Evolutionary conservation across 2,113 vertebrate genomes (phyloP), one percentile per base, ranked within the genome.

Genomic region (Rhinoderma darwinii): DNA sequence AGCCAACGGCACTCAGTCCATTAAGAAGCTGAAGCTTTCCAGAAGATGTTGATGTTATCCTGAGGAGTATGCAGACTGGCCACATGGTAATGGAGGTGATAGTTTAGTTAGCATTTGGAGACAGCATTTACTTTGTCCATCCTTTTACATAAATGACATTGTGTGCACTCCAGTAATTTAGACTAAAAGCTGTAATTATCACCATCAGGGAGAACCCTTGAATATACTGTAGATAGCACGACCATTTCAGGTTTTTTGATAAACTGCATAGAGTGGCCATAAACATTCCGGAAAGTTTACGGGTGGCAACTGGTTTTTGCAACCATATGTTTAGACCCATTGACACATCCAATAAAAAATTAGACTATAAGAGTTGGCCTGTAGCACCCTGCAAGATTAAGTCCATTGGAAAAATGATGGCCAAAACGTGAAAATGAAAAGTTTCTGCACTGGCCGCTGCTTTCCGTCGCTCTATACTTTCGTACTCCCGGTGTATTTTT

Each of bases 41-140:
- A 78, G 75, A 35, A 78, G 75, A 51, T 35, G 75, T 54, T 51
- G 44, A 50, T 51, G 75, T 51, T 78, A 78, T 78, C 75, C 50
- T 22, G 44, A 78, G 30, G 47, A 78, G 44, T 30, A 18, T 50
- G 25, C 75, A 78, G 75, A 78, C 75, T 18, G 44, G 32, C 74
- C 74, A 77, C 74, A 77, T 32, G 75, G 47, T 78, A 51, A 78
- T 78, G 44, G 44, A 54, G 20, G 47, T 54, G 17, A 78, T 35
- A 51, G 75, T 51, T 32, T 77, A 77, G 44, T 35, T 51, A 35
- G 30, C n/a, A 51, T 50, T 78, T 50, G 27, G 44, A 78, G 75
- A 20, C 44, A 35, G 44, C 44, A 78, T 32, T 72, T 78, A 54
- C 17, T 54, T 54, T 18, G 39, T 50, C 74, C n/a, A 10, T 50